Evolutionary conservation across 2,113 vertebrate genomes (phyloP), one percentile per base, ranked within the genome.

Genomic region (Dermatemys mawii): DNA sequence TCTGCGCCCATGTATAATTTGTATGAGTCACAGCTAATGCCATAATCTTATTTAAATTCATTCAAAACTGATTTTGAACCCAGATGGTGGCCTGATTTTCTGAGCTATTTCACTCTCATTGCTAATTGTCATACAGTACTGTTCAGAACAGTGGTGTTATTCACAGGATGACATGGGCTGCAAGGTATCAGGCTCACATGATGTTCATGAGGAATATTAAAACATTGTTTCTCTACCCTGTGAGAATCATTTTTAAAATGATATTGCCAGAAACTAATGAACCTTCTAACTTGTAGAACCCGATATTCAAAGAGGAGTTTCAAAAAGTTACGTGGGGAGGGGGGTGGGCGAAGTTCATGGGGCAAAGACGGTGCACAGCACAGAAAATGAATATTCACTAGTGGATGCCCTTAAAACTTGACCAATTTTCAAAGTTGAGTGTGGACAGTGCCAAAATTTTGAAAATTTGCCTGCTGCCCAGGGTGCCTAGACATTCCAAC

Each of bases 31-130:
- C 2, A 92, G 46, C 21, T 96, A 81, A 70, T 53, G 9, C 11
- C 19, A 50, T 55, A 75, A 73, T 5, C 84, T 95, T 89, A 85
- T 54, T 91, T 67, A 94, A 83, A 3, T 29, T 86, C 89, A 95
- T 46, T 9, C 12, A 95, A 92, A 96, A 50, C 11, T 86, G 49
- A 79, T 81, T 90, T 93, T 90, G 17, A 90, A 90, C 8, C 24
- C 6, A 54, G 50, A 80, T 44, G 29, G 80, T 49, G 83, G 63
- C 46, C 5, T 84, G 32, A 11, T 27, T 81, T 90, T 84, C 81
- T 90, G 80, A 94, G 44, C 85, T 93, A 90, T 89, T 89, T 81
- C 51, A 81, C n/a, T 91, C 46, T 70, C 14, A 75, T 48, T 55
- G 50, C 38, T 83, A 88, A 89, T 27, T 79, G 60, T 83, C 54